Evolutionary conservation across 1,140 invertebrate species (phyloP), one percentile per base, ranked within the genome.

Genomic region (Ips nitidus): DNA sequence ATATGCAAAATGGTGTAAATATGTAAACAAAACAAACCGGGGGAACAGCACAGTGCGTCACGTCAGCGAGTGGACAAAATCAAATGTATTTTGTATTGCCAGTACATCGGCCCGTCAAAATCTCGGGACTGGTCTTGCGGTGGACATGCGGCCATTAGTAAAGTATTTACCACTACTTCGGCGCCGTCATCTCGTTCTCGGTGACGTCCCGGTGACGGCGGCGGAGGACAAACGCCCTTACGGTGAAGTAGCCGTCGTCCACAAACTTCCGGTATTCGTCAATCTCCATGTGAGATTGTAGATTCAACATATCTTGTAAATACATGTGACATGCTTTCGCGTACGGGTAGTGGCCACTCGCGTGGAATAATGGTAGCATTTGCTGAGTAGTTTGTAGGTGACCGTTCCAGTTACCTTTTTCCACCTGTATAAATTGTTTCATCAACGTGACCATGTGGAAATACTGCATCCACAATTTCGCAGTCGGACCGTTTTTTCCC

Each of bases 301-400:
- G 70, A 70, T 57, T 75, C 59, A 52, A 0, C 81, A 81, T 83
- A 74, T 82, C 71, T 78, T 82, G 80, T 6, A 84, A 61, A 74
- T 83, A 84, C 22, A 83, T 58, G 43, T 80, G 77, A 45, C 73
- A 73, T 62, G 79, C 81, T 78, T 84, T 84, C 3, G 81, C 78
- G 74, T 83, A 83, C 37, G 78, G 62, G 68, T 80, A 80, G 72
- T 84, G 83, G 7, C 82, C 82, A 66, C 73, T 59, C 1, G 81
- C 78, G 69, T 81, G 77, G 71, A 83, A 81, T 62, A 74, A 80
- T 2, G 79, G 80, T 5, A 82, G 66, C 78, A 83, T 83, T 64
- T 77, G 66, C 52, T 77, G 39, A 1, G 82, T 58, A 60, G 59
- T 57, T 40, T 69, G 6, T 4, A 80, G 62, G 66, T 81, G 80